These are phyloP conservation scores for Oedothorax gibbosus DNA, from an alignment of 1,140 invertebrate species.

Conservation along the genomic window DNA sequence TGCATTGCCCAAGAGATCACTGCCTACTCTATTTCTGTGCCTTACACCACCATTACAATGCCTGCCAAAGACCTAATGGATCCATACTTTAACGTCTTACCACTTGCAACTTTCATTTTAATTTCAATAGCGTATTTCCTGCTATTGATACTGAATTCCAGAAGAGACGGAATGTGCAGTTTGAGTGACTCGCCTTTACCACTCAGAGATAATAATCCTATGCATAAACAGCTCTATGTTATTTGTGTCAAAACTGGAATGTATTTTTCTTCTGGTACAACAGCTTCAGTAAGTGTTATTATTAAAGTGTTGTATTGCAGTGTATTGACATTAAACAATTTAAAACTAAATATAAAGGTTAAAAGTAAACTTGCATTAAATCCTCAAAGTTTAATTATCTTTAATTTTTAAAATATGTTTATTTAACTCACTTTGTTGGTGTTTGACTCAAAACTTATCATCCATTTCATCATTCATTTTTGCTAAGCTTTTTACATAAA, in stretches of 20 bases:
- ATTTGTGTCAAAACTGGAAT: constrained; percentile 46
- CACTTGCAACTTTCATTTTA: neutral
- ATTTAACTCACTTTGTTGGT: no score
- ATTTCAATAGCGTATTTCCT: neutral
- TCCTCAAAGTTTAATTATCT: no score
- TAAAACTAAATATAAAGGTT: no score
- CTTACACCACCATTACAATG: neutral
- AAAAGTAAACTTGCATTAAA: no score
- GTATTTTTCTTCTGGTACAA: constrained; percentile 53
- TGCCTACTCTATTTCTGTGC: constrained; percentile 21
- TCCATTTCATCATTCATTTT: no score
- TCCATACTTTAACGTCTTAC: constrained; percentile 30
- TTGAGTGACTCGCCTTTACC: constrained; percentile 6
- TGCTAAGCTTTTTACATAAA: no score
- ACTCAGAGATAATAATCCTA: constrained; percentile 17
- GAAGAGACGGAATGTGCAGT: constrained; percentile 25
- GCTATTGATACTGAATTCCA: constrained; percentile 13
- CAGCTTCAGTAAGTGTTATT: constrained; percentile 46
- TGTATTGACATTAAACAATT: no score
- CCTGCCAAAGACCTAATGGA: constrained; percentile 31
- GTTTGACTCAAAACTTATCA: no score
- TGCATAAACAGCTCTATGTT: constrained; percentile 43
- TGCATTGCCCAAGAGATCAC: constrained; percentile 42
- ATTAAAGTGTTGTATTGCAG: no score
- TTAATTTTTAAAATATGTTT: no score